Base-by-base conservation (phyloP, 2,888 invertebrate species). In the Tricholauxania praeusta region DNA sequence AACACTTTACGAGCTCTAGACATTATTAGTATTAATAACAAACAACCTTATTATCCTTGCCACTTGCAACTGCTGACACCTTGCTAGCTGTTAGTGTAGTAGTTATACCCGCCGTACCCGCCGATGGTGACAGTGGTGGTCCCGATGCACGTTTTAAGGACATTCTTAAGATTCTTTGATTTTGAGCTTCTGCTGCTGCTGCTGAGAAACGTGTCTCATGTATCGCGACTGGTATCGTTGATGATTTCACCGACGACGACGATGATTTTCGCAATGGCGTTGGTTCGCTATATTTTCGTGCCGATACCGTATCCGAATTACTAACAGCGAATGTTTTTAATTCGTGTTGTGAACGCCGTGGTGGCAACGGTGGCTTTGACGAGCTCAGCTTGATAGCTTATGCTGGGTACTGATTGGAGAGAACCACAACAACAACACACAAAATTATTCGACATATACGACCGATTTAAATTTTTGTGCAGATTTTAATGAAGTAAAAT, bases 361-460 rank as follows among this genome's bases (percentile, higher is more conserved):
- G 82, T 74, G 85, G 83, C 78, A 82, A 77, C 71, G 85, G 85
- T 73, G 82, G 86, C 79, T 85, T 86, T 82, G 83, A 82, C 74
- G 85, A 81, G 80, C 81, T 78, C 80, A 81, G 82, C 78, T 82
- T 82, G 82, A 79, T 74, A 71, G 74, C 71, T 76, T 77, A 57
- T 73, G 48, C 63, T 68, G 63, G 39, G 57, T 53, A 72, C 74
- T 67, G 75, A 52, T 70, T 73, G 57, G 65, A 69, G 63, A 70
- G 12, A 63, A 63, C 14, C 17, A 39, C 47, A 48, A 62, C 72
- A 71, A 77, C 60, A 72, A 72, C 75, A 39, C 7, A 39, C 10
- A 10, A 39, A 39, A 39, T 39, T 74, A 32, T 74, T 75, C 77
- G 77, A 77, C 79, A 79, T 78, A 77, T 75, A 75, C 74, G 17